Percentiles rank a stretch among this genome's conserved stretches.
Conservation (phyloP, 2,888 invertebrate species). For the Acanthopleura granulata region DNA sequence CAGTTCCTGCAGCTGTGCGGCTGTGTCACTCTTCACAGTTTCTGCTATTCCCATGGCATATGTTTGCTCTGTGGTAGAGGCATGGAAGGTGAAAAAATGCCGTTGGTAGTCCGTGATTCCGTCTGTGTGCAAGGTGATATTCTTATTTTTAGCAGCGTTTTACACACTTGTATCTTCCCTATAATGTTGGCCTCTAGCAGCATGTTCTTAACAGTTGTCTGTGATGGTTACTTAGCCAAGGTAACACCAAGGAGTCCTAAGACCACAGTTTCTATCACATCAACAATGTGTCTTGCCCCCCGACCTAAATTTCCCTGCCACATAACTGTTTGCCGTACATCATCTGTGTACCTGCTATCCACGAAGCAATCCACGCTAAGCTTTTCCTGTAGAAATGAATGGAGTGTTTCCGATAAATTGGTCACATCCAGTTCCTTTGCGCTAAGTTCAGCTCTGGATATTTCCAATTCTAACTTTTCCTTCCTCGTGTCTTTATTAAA, state of each 20-base stretch:
- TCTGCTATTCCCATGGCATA: background rate
- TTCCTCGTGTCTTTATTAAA: background rate
- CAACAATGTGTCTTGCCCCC: background rate
- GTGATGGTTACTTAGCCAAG: background rate
- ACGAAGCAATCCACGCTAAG: background rate
- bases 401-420: background rate
- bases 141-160: background rate
- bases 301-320: background rate
- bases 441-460: background rate
- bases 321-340: conserved; percentile 2
- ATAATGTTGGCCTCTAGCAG: no score
- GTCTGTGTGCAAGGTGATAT: background rate
- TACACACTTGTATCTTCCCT: conserved; percentile 5
- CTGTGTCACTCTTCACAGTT: conserved; percentile 6
- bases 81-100: conserved; percentile 4
- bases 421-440: background rate
- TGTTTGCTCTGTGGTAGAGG: background rate
- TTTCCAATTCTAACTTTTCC: background rate
- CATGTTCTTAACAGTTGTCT: no score
- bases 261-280: no score
- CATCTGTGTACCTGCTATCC: background rate
- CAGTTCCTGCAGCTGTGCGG: conserved; percentile 2
- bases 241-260: background rate
- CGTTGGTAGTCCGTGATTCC: conserved; percentile 1
- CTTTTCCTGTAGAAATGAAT: background rate